A percentile compares a stretch with the other conserved stretches of the same genome.
Evolutionary conservation across 2,888 invertebrate species (phyloP).

Genomic region (Nomada lathburiana): DNA sequence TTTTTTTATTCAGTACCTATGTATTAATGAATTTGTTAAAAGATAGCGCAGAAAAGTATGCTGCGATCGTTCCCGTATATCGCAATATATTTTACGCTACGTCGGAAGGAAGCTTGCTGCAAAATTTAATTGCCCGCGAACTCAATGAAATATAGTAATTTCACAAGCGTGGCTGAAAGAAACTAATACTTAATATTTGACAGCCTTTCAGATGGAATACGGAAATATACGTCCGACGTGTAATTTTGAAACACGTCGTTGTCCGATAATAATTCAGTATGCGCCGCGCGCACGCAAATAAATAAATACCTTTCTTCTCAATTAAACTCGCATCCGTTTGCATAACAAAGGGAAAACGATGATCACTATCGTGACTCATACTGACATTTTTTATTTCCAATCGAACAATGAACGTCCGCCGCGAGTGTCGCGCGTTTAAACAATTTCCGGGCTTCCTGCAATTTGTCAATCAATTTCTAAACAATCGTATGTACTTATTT

Average conservation of each 20-base stretch:
- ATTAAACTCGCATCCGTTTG: conserved; percentile 18
- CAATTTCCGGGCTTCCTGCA: conserved; percentile 21
- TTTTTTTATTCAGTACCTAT: too few relatives aligned
- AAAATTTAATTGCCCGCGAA: too few relatives aligned
- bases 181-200: too few relatives aligned
- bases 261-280: conserved; percentile 8
- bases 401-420: conserved; percentile 43
- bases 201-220: too few relatives aligned
- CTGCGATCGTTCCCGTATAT: too few relatives aligned
- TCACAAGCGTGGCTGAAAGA: too few relatives aligned
- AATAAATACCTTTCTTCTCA: conserved; percentile 28
- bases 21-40: too few relatives aligned
- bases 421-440: conserved; percentile 13
- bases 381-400: conserved; percentile 30
- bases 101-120: too few relatives aligned
- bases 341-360: conserved; percentile 32
- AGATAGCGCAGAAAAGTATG: too few relatives aligned
- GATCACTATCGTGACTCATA: conserved; percentile 18
- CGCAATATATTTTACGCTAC: too few relatives aligned
- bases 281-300: neutral
- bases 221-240: too few relatives aligned
- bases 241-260: neutral
- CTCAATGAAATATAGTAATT: too few relatives aligned
- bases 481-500: neutral
- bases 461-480: neutral